phyloP scores from a whole-genome alignment of 2,797 vertebrate species.

The Alcedo atthis region DNA sequence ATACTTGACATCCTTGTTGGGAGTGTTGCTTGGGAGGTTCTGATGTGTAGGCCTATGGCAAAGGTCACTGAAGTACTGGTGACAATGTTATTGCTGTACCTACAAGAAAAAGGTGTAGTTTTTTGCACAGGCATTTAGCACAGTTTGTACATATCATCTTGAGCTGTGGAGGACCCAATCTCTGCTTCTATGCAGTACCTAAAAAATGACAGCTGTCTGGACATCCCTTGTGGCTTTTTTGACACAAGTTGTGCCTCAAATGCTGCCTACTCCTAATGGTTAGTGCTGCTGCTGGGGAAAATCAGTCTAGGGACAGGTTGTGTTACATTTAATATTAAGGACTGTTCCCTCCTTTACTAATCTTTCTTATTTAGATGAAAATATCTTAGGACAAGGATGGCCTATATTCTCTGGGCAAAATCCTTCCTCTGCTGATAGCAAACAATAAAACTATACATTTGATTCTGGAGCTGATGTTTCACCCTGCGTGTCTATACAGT shows the following conservation, averaged over 20 bases:
- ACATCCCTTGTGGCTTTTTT: background rate
- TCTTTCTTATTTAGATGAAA: background rate
- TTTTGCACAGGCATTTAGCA: background rate
- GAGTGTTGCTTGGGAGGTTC: background rate
- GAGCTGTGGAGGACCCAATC: background rate
- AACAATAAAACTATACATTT: background rate
- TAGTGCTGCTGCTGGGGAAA: background rate
- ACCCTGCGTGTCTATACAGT: background rate
- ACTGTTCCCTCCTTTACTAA: background rate
- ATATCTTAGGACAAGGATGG: background rate
- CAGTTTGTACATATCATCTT: background rate
- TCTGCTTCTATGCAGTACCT: background rate
- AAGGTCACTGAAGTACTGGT: background rate
- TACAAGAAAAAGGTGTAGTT: background rate
- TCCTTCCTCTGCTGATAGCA: background rate
- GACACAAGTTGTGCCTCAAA: background rate
- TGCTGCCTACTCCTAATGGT: background rate
- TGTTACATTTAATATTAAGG: background rate
- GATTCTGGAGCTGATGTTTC: background rate
- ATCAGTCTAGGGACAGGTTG: background rate
- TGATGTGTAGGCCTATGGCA: background rate
- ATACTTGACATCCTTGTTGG: background rate
- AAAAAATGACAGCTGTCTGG: background rate
- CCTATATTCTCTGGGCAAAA: background rate
- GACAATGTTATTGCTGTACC: background rate